Evolutionary conservation across 1,140 invertebrate species (phyloP).

Genomic region (Lysiphlebus fabarum): DNA sequence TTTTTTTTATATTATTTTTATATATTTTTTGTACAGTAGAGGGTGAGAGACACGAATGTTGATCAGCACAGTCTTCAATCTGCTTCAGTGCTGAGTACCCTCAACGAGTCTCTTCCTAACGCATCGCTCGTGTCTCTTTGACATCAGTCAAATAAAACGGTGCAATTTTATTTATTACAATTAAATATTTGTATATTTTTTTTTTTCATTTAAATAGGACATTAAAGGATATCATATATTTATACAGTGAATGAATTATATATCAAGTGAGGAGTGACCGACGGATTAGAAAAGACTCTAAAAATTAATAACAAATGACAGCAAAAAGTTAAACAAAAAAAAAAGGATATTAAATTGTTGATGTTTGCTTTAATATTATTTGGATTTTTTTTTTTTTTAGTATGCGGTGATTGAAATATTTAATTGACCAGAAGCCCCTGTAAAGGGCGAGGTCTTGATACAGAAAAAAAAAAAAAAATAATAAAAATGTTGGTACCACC

Average conservation of each 20-base stretch:
- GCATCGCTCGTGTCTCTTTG: slow-evolving; percentile 33
- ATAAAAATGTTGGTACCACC: slow-evolving; percentile 77
- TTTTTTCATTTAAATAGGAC: too few relatives aligned
- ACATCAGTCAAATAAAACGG: slow-evolving; percentile 8
- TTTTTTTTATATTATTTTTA: not conserved
- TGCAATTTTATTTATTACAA: not conserved
- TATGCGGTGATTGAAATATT: slow-evolving; percentile 24
- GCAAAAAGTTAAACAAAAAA: too few relatives aligned
- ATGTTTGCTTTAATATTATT: not conserved
- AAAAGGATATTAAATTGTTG: too few relatives aligned
- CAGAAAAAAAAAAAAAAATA: too few relatives aligned
- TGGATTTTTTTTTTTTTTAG: not conserved
- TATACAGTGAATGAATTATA: too few relatives aligned
- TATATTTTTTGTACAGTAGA: slow-evolving; percentile 12
- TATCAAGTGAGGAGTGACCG: too few relatives aligned
- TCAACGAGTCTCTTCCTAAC: slow-evolving; percentile 25
- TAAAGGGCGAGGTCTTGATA: slow-evolving; percentile 1
- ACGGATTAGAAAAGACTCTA: too few relatives aligned
- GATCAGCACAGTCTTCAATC: slow-evolving; percentile 42
- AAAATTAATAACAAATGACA: too few relatives aligned
- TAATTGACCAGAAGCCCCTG: slow-evolving; percentile 13
- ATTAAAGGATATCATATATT: too few relatives aligned
- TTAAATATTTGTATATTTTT: too few relatives aligned
- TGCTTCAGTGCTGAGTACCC: slow-evolving; percentile 36
- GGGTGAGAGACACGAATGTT: slow-evolving; percentile 38